phyloP scores from a whole-genome alignment of 2,113 vertebrate species.

The Trematomus loennbergii region DNA sequence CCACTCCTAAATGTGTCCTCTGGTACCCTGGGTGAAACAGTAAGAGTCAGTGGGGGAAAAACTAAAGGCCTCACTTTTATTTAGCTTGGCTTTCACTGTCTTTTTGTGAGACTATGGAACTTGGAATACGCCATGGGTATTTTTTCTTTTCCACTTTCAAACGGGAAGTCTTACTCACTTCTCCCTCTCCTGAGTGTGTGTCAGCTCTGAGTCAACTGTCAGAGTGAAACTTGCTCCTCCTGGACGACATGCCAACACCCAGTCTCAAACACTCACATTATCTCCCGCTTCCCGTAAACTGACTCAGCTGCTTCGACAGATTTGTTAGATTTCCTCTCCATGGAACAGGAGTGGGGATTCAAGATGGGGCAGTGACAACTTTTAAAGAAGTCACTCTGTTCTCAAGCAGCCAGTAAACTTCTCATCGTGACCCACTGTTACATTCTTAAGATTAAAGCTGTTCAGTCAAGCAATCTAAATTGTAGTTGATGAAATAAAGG shows the following conservation, averaged over 20 bases:
- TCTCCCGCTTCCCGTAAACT: conserved; percentile 5
- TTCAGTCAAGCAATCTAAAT: not conserved
- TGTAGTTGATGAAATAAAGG: not conserved
- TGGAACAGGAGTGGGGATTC: conserved; percentile 27
- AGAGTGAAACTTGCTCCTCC: conserved; percentile 34
- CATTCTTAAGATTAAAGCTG: not conserved
- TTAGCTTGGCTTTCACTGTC: conserved; percentile 19
- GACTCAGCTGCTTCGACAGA: conserved; percentile 36
- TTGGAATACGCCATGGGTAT: conserved; percentile 36
- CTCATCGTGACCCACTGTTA: not conserved
- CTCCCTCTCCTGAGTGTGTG: conserved; percentile 56
- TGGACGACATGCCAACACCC: conserved; percentile 19
- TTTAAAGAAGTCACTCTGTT: conserved; percentile 9
- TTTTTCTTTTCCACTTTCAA: conserved; percentile 55
- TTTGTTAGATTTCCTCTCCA: conserved; percentile 39
- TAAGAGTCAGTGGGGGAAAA: not conserved
- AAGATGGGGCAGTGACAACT: conserved; percentile 25
- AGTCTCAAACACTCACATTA: conserved; percentile 47
- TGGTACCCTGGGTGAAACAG: conserved; percentile 12
- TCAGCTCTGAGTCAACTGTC: conserved; percentile 49
- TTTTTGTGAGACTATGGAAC: conserved; percentile 53
- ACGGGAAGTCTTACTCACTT: conserved; percentile 71
- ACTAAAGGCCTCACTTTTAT: conserved; percentile 32
- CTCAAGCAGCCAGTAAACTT: conserved; percentile 1
- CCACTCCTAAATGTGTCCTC: conserved; percentile 29